Base-by-base conservation (phyloP, 2,888 invertebrate genomes). In the Sesia bembeciformis region DNA sequence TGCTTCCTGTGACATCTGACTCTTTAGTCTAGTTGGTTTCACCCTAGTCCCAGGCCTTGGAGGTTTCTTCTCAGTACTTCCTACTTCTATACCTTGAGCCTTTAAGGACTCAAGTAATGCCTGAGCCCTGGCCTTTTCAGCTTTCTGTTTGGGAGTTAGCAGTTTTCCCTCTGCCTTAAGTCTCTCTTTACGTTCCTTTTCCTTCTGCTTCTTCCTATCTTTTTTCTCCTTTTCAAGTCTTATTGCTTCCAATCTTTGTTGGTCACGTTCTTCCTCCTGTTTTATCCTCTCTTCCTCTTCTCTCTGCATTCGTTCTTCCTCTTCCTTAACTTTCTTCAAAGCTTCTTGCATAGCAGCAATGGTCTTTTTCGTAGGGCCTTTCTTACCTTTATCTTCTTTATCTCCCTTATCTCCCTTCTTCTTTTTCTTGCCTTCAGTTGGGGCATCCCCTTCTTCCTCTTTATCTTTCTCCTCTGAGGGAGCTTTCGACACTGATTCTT, bases 111-210 rank as follows among this genome's bases (percentile, higher is more conserved):
- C 97, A 58, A 98, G 84, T 91, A 97, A 92, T 56, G 96, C 96
- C 78, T 96, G 95, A 4, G 97, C 97, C 62, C 97, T 91, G 0
- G 96, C 95, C 60, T 95, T 93, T 66, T 97, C 97, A 62, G 95
- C 95, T 76, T 97, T 98, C 76, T 99, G 98, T 79, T 98, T 98
- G 0, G 96, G 94, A 3, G 98, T 98, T 57, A 98, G 84, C 41
- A 97, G 90, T 83, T 97, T 98, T 3, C 99, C 99, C 85, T 98
- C 98, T n/a, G 96, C 96, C 81, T 98, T 98, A 65, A 97, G 90
- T 72, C 97, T 92, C 70, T 97, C 97, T 80, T 96, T 97, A 53
- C 96, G 92, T 74, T 98, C 98, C 72, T 97, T 97, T 83, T 98
- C 97, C 73, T 96, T 96, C 70, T 95, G 94, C 76, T 97, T 98